phyloP scores from a whole-genome alignment of 1,140 invertebrate species.

The Subanguina moxae region DNA sequence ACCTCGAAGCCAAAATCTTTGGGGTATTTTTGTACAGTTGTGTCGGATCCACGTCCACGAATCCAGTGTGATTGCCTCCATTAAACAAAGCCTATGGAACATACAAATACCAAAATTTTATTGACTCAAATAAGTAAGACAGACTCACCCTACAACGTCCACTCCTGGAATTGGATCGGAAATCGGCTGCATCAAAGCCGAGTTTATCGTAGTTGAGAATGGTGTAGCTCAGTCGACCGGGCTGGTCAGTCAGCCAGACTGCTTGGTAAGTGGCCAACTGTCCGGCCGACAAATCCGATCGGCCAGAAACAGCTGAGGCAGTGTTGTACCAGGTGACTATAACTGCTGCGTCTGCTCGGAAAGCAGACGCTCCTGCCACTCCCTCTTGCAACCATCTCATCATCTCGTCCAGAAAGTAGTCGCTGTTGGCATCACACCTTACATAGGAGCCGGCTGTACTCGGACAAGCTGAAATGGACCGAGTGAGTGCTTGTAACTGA shows the following conservation, averaged over 20 bases:
- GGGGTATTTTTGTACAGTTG: slow-evolving; percentile 58
- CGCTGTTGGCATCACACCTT: slow-evolving; percentile 50
- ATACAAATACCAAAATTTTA: background rate
- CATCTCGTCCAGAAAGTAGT: slow-evolving; percentile 58
- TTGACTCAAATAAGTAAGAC: background rate
- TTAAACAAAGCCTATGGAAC: slow-evolving; percentile 51
- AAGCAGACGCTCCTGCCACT: slow-evolving; percentile 52
- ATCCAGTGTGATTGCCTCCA: slow-evolving; percentile 57
- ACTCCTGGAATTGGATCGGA: slow-evolving; percentile 54
- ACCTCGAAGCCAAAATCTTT: slow-evolving; percentile 55
- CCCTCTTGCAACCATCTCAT: slow-evolving; percentile 58
- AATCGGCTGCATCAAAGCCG: slow-evolving; percentile 58
- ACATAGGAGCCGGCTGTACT: slow-evolving; percentile 53
- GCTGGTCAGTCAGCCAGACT: slow-evolving; percentile 54
- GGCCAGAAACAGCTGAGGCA: slow-evolving; percentile 54
- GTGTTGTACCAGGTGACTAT: slow-evolving; percentile 59
- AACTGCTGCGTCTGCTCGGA: slow-evolving; percentile 56
- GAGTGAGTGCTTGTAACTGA: too few relatives aligned
- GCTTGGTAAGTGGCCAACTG: slow-evolving; percentile 58
- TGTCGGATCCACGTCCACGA: slow-evolving; percentile 56
- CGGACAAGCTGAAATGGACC: slow-evolving; percentile 47
- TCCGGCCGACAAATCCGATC: slow-evolving; percentile 55
- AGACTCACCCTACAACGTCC: slow-evolving; percentile 49
- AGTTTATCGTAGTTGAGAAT: slow-evolving; percentile 58
- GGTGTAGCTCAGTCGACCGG: slow-evolving; percentile 52